Evolutionary conservation across 2,113 vertebrate species (phyloP).

Genomic region (Gymnarchus niloticus): DNA sequence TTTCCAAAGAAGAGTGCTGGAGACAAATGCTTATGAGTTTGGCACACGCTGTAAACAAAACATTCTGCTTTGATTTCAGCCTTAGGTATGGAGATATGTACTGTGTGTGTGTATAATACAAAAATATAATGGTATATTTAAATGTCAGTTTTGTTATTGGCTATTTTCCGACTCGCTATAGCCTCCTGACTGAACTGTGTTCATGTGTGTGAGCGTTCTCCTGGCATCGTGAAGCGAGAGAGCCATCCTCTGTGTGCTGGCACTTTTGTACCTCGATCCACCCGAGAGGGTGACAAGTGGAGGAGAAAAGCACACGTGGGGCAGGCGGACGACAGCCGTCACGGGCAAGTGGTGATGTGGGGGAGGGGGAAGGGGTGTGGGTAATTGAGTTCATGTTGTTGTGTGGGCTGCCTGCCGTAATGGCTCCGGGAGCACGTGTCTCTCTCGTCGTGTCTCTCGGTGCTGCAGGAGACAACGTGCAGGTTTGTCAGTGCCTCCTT

Average conservation of each 20-base stretch:
- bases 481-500: neutral
- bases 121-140: neutral
- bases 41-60: no score
- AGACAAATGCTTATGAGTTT: neutral
- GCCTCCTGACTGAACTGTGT: neutral
- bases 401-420: constrained; percentile 17
- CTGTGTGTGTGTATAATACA: neutral
- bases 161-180: neutral
- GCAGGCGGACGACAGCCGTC: neutral
- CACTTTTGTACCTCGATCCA: neutral
- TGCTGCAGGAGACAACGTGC: neutral
- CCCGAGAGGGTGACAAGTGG: no score
- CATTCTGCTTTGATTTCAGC: neutral
- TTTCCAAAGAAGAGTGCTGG: neutral
- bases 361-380: neutral
- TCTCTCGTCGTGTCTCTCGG: neutral
- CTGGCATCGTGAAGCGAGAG: neutral
- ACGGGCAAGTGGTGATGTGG: neutral
- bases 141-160: neutral
- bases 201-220: neutral
- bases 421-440: neutral
- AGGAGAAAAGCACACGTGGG: neutral
- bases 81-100: neutral
- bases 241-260: neutral
- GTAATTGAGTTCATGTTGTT: constrained; percentile 19